Base-by-base conservation (phyloP, 2,888 invertebrate genomes). In the Amiota communis region DNA sequence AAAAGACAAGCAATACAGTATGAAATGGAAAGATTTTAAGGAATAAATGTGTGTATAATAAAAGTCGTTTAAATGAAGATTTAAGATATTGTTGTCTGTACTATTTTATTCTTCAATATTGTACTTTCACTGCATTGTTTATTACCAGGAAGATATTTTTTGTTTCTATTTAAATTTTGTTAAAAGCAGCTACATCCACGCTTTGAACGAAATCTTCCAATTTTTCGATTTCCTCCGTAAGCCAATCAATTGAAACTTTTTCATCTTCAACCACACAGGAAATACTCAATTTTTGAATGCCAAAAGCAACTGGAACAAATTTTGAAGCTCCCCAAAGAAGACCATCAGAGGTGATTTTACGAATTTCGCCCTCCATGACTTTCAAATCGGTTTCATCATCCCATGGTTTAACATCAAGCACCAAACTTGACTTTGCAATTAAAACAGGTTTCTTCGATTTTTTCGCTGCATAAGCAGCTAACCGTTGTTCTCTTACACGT, bases 141-240 rank as follows among this genome's bases (percentile, higher is more conserved):
- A 36, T 36, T 36, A 36, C 2, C 36, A 2, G 36, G 6, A 36
- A 36, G 6, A 36, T 23, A 36, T 2, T 6, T 6, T 6, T 36
- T 36, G 1, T 3, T 23, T 23, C 3, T 36, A 6, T 67, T 67
- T 91, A 96, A 82, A 96, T 94, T 91, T 98, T 97, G 90, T 98
- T 97, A 90, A 98, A 98, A 77, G 98, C 97, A 77, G 97, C 97
- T 86, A 98, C 95, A 88, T 98, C 98, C 70, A 97, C 95, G 87
- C 96, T 96, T 91, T 98, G 97, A 67, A 95, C 96, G 89, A 91
- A 94, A 83, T 97, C 97, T 90, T 97, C 96, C 83, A 93, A 91
- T 81, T 93, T 94, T 86, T 96, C 94, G 80, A 98, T 95, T 89
- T 94, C 92, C 90, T 98, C 98, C 81, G 94, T 95, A 49, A 98